phyloP scores from a whole-genome alignment of 2,113 vertebrate genomes.

The Pomatorhinus ruficollis region DNA sequence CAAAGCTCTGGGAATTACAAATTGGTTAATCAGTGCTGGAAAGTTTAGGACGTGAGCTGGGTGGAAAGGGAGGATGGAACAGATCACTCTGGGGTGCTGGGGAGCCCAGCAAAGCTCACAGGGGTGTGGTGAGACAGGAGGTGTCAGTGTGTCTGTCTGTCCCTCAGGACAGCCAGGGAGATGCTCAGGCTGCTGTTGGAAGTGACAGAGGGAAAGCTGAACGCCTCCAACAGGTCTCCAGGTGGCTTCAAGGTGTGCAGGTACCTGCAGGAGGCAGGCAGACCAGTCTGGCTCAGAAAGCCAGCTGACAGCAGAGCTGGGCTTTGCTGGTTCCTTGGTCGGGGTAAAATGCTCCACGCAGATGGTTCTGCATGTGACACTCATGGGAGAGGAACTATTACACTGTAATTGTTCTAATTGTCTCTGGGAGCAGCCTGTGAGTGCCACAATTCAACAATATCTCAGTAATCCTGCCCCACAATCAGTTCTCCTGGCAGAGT shows the following conservation, averaged over 20 bases:
- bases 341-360: neutral
- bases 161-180: neutral
- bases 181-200: neutral
- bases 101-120: neutral
- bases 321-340: neutral
- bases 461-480: neutral
- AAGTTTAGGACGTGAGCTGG: neutral
- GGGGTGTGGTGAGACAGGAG: fast-evolving
- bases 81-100: neutral
- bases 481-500: neutral
- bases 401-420: neutral
- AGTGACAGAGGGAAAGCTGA: neutral
- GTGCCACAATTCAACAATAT: neutral
- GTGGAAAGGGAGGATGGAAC: neutral
- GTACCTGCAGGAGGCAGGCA: neutral
- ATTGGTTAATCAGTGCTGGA: neutral
- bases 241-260: neutral
- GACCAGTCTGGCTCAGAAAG: neutral
- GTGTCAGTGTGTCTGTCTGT: neutral
- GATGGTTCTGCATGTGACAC: neutral
- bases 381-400: neutral
- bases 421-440: neutral
- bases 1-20: neutral
- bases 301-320: neutral
- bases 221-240: neutral